Evolutionary conservation across 2,888 invertebrate genomes (phyloP).

Genomic region (Piscicola geometra): DNA sequence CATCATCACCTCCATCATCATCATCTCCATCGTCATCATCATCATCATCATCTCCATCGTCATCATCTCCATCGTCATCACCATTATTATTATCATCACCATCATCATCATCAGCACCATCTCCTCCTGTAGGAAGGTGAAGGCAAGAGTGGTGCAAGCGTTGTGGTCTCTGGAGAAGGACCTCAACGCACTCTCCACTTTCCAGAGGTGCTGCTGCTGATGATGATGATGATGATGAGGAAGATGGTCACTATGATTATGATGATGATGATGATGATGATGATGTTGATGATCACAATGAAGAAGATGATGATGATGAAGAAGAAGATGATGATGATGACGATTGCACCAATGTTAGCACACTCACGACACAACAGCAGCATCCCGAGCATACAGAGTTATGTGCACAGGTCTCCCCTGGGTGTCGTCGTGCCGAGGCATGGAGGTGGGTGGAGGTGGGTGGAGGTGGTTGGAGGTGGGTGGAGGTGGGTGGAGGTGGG

Average conservation of each 20-base stretch:
- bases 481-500: too few species aligned
- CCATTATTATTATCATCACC: not conserved
- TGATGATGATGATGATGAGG: slow-evolving; percentile 11
- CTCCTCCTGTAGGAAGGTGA: slow-evolving; percentile 64
- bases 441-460: too few species aligned
- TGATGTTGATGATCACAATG: slow-evolving; percentile 1
- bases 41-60: slow-evolving; percentile 88
- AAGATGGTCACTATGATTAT: not conserved
- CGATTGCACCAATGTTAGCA: not conserved
- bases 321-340: slow-evolving; percentile 14
- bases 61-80: too few species aligned
- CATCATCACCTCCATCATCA: not conserved
- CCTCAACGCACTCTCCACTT: slow-evolving; percentile 72
- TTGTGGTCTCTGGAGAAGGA: slow-evolving; percentile 86
- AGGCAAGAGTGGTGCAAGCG: slow-evolving; percentile 86
- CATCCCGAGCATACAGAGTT: slow-evolving; percentile 66
- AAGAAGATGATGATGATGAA: slow-evolving; percentile 11
- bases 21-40: slow-evolving; percentile 76
- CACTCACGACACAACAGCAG: slow-evolving; percentile 54
- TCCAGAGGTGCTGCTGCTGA: slow-evolving; percentile 52
- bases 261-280: slow-evolving; percentile 11
- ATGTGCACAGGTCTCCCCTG: slow-evolving; percentile 82
- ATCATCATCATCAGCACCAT: not conserved
- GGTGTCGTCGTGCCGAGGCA: slow-evolving; percentile 76
- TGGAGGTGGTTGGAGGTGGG: too few species aligned